Base-by-base conservation (phyloP, 2,113 vertebrate genomes). In the Dunckerocampus dactyliophorus region DNA sequence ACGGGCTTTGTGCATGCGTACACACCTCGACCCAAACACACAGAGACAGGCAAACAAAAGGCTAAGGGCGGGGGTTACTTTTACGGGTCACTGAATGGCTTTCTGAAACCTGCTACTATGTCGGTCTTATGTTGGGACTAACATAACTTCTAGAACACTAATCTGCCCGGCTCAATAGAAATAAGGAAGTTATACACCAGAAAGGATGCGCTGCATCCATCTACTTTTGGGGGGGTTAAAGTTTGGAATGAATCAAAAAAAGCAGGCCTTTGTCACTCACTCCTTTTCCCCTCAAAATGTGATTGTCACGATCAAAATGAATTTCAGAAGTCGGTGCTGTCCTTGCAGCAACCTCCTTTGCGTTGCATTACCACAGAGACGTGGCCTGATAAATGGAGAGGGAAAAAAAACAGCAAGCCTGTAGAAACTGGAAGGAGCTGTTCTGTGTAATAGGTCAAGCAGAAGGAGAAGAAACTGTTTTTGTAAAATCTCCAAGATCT, bases 11-110 rank as follows among this genome's bases (percentile, higher is more conserved):
- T 69, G 65, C 69, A 68, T 65, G 71, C 57, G 54, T 49, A 66
- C 74, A 67, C 81, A 84, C 75, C 68, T 65, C 65, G 53, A 72
- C 66, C 63, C 49, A 19, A 62, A 71, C 53, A 34, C 66, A 65
- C 45, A 22, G 45, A 61, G 59, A 65, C 63, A 76, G 49, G 49
- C 61, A 39, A 46, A 79, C 65, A 66, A 59, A 73, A 62, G 63
- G 31, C 46, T 55, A 47, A 19, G 74, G 73, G 71, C 67, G 72
- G 58, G 64, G 57, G 66, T 81, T 37, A 72, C 21, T 12, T 11
- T 12, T 11, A 8, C 1, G 37, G 37, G 37, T 39, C 37, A 39
- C 3, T 8, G 37, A 3, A 9, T 58, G 63, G 56, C 63, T 65
- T 69, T 57, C 58, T 39, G 72, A 72, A 71, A 66, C 53, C 55